Evolutionary conservation across 2,113 vertebrate species (phyloP).

Genomic region (Laticauda laticaudata): DNA sequence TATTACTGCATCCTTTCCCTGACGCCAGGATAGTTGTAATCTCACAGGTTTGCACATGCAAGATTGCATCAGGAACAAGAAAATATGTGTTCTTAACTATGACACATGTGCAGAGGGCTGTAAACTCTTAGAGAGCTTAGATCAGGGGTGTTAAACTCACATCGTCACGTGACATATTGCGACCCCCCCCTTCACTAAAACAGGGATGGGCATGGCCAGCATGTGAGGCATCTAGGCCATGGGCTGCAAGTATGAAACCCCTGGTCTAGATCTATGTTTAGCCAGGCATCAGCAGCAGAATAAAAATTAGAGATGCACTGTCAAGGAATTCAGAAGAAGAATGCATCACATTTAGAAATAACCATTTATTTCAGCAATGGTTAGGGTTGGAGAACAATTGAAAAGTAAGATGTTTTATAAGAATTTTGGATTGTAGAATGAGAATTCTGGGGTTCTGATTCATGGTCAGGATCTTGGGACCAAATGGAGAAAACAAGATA

Average conservation of each 20-base stretch:
- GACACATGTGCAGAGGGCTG: neutral
- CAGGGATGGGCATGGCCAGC: too few species aligned
- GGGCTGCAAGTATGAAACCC: too few species aligned
- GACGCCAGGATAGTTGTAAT: neutral
- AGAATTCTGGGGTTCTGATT: neutral
- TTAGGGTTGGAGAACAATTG: neutral
- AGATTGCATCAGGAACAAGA: neutral
- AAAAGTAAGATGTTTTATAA: neutral
- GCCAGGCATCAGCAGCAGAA: neutral
- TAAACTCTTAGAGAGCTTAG: neutral
- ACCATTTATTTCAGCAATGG: neutral
- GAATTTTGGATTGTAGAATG: neutral
- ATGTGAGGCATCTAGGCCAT: accelerated
- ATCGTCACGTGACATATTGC: too few species aligned
- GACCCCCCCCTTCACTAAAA: too few species aligned
- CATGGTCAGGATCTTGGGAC: neutral
- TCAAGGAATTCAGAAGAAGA: neutral
- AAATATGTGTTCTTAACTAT: neutral
- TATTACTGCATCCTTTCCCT: neutral
- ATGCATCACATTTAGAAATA: neutral
- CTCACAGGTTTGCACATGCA: neutral
- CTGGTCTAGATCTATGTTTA: too few species aligned
- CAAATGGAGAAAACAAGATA: neutral
- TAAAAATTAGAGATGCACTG: neutral
- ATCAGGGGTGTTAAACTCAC: too few species aligned